Evolutionary conservation across 2,113 vertebrate genomes (phyloP).

Genomic region (Salminus brasiliensis): DNA sequence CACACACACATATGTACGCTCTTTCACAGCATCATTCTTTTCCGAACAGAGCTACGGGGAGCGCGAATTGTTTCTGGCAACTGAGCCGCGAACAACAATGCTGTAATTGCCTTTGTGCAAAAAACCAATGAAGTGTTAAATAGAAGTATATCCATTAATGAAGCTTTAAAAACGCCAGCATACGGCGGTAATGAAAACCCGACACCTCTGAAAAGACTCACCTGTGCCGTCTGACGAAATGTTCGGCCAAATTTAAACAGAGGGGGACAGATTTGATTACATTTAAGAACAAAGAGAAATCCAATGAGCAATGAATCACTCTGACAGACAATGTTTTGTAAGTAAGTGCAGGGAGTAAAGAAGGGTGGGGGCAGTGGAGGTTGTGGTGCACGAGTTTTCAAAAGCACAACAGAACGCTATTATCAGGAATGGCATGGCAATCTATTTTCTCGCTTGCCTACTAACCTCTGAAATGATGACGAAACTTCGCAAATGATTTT

Average conservation of each 20-base stretch:
- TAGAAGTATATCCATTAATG: constrained; percentile 51
- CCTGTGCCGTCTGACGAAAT: constrained; percentile 34
- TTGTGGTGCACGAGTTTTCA: neutral
- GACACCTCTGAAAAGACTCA: constrained; percentile 40
- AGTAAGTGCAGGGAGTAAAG: neutral
- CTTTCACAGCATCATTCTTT: constrained; percentile 13
- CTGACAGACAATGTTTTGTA: constrained; percentile 6
- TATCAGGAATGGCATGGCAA: neutral
- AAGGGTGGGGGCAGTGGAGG: too few species aligned
- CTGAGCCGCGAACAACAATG: constrained; percentile 28
- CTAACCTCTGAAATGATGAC: neutral
- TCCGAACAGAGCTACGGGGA: constrained; percentile 29
- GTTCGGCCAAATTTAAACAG: constrained; percentile 45
- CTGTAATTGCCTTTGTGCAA: constrained; percentile 54
- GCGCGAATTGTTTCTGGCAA: constrained; percentile 43
- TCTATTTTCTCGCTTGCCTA: neutral
- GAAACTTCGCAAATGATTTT: constrained; percentile 2
- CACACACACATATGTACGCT: neutral
- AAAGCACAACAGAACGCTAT: neutral
- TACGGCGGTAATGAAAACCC: constrained; percentile 51
- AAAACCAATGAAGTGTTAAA: constrained; percentile 48
- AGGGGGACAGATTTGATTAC: constrained; percentile 37
- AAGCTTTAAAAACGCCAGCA: constrained; percentile 25
- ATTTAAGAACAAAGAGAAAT: constrained; percentile 40
- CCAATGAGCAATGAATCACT: constrained; percentile 39